These are phyloP conservation scores for Sesia bembeciformis DNA, from an alignment of 2,888 invertebrate species.

Conservation along the genomic window DNA sequence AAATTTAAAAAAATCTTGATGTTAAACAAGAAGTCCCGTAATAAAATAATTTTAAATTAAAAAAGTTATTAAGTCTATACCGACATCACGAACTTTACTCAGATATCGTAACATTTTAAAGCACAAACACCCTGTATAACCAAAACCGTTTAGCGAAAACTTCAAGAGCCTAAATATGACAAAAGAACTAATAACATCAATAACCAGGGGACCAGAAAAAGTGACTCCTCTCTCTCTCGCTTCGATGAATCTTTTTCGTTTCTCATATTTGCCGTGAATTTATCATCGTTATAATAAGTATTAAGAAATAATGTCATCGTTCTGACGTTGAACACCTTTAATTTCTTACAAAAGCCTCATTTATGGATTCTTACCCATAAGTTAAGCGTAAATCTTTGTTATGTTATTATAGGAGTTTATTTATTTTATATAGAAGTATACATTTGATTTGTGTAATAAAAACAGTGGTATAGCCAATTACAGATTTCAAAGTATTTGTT, in stretches of 20 bases:
- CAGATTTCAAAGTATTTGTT: no score
- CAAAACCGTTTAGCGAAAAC: constrained; percentile 38
- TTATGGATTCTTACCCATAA: constrained; percentile 8
- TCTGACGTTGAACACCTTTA: constrained; percentile 36
- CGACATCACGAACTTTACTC: no score
- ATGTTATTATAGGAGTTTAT: no score
- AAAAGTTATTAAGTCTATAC: no score
- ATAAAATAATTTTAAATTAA: no score
- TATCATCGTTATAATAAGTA: constrained; percentile 31
- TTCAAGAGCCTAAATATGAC: constrained; percentile 36
- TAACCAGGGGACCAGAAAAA: constrained; percentile 29
- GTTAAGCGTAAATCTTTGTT: no score
- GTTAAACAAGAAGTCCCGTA: no score
- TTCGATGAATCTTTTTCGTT: constrained; percentile 38
- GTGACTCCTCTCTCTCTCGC: constrained; percentile 32
- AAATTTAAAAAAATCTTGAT: no score
- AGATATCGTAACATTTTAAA: constrained; percentile 4
- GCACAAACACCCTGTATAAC: constrained; percentile 30
- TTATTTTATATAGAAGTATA: no score
- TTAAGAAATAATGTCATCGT: constrained; percentile 32
- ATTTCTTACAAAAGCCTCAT: constrained; percentile 20
- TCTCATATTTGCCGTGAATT: constrained; percentile 38
- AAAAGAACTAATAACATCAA: constrained; percentile 49
- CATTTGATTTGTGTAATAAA: no score
- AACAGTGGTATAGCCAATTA: no score